These are phyloP conservation scores for Syrmaticus mikado DNA, from an alignment of 2,113 vertebrate species.

Conservation along the genomic window DNA sequence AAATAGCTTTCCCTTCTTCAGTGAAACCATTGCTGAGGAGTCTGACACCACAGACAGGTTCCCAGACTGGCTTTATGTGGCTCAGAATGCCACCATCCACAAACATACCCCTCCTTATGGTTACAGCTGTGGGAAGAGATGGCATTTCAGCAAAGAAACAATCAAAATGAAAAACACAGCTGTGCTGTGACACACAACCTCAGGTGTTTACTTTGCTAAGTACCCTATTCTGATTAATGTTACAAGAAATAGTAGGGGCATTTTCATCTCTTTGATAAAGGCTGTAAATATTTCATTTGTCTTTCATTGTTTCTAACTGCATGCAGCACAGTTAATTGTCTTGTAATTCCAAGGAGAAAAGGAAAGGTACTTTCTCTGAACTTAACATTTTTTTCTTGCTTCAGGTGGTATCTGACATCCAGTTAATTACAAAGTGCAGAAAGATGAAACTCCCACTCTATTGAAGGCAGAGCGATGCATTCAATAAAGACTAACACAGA, in stretches of 20 bases:
- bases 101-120: accelerated
- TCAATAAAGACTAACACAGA: neutral
- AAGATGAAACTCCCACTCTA: constrained; percentile 28
- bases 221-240: neutral
- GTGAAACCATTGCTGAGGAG: neutral
- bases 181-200: neutral
- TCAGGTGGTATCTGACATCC: neutral
- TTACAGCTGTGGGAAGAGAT: neutral
- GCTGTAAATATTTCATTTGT: neutral
- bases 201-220: neutral
- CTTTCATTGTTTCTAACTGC: constrained; percentile 33
- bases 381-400: constrained; percentile 17
- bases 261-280: constrained; percentile 15
- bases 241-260: neutral
- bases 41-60: neutral
- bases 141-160: neutral
- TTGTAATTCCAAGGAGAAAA: constrained; percentile 33
- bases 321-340: constrained; percentile 24
- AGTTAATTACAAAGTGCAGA: constrained; percentile 35
- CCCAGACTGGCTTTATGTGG: neutral
- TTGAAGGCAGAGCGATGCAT: neutral
- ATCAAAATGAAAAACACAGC: neutral
- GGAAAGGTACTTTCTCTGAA: neutral
- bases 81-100: neutral
- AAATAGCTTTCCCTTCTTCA: neutral